These are phyloP conservation scores for Dufourea novaeangliae DNA, from an alignment of 1,140 invertebrate species.

Conservation along the genomic window DNA sequence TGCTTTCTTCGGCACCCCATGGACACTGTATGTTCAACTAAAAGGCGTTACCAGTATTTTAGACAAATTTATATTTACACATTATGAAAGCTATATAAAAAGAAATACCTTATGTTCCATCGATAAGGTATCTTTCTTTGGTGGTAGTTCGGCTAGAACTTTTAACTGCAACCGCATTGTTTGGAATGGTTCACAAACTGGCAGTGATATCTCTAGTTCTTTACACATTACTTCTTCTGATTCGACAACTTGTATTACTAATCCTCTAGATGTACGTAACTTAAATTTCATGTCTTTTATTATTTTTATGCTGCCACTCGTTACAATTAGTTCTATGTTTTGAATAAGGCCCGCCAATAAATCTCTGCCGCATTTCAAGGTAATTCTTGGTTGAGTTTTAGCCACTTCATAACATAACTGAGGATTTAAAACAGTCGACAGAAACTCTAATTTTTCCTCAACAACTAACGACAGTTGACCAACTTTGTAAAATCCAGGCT, in stretches of 20 bases:
- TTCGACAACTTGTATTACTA: conserved; percentile 78
- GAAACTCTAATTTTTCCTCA: conserved; percentile 81
- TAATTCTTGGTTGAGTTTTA: conserved; percentile 82
- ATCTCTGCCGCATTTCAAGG: conserved; percentile 82
- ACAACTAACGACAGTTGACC: conserved; percentile 84
- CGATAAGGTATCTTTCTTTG: conserved; percentile 85
- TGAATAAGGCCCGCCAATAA: conserved; percentile 87
- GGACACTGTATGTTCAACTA: conserved; percentile 87
- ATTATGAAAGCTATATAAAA: conserved; percentile 20
- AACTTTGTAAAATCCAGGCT: conserved; percentile 84
- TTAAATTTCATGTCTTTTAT: conserved; percentile 81
- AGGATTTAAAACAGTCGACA: conserved; percentile 79
- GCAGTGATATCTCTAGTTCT: conserved; percentile 84
- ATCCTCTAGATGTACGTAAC: conserved; percentile 83
- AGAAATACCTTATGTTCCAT: conserved; percentile 87
- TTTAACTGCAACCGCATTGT: conserved; percentile 84
- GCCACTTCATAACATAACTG: conserved; percentile 82
- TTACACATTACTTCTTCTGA: conserved; percentile 80
- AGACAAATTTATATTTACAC: not conserved
- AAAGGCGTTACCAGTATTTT: conserved; percentile 56
- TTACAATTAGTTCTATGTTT: conserved; percentile 85
- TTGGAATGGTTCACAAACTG: conserved; percentile 87
- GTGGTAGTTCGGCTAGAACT: conserved; percentile 87
- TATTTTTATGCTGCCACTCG: conserved; percentile 86
- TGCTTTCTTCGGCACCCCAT: conserved; percentile 87